Evolutionary conservation across 2,888 invertebrate species (phyloP), one percentile per base, ranked within the genome.

Genomic region (Drosophila phalerata): DNA sequence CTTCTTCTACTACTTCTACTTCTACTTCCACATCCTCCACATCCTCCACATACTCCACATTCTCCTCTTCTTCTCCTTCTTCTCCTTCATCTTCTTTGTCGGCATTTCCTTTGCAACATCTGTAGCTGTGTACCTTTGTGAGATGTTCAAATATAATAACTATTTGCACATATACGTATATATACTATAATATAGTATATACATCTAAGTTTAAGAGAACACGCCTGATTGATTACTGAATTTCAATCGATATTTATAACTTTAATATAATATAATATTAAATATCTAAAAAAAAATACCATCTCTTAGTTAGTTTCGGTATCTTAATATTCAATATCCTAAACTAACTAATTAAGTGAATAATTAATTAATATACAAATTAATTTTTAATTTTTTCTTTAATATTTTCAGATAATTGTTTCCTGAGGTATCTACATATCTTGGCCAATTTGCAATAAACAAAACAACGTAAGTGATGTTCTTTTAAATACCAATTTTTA

Each of bases 121-220:
- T n/a, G 4, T 25, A n/a, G 6, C 45, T 45, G 19, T 34, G 8
- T 19, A 62, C 10, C 48, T 28, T 30, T 34, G 42, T 9, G 37
- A 22, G n/a, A 11, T 38, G 30, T 38, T 67, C 42, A 63, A 49
- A 49, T 15, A 53, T 28, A 53, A 48, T 8, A 55, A 32, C 32
- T 55, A 55, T 17, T n/a, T 15, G 37, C 43, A 67, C 17, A 22
- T 40, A 19, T 10, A 6, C 15, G 0, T 6, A 1, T 28, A 28
- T 28, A n/a, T n/a, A n/a, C n/a, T n/a, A n/a, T n/a, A n/a, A n/a
- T n/a, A 28, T 28, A 28, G 4, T 28, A 28, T 28, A 28, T 22
- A 22, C 22, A 22, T 22, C 22, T 22, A 22, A 22, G 22, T 22
- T 22, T 22, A 22, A 22, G 11, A 3, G 15, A 19, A n/a, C 4